Conservation (phyloP, 53 echinoderm and acorn worm species). For the Holothuria scabra region DNA sequence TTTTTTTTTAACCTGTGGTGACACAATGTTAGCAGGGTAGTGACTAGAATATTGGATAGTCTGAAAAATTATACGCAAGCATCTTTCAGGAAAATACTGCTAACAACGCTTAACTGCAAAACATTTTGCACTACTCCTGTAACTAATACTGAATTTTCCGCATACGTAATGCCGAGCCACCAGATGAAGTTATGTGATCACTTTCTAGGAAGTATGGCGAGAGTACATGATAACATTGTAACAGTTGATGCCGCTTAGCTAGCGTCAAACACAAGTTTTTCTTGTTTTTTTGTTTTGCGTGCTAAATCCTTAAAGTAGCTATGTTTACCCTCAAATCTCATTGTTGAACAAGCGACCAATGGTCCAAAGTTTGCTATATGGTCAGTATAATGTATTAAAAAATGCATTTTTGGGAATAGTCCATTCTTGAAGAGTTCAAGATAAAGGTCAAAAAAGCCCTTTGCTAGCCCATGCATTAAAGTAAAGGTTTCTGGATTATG, state of each 20-base stretch:
- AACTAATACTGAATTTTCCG: background rate
- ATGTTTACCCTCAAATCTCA: no score
- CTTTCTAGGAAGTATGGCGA: slow-evolving; percentile 2
- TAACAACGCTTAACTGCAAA: slow-evolving; percentile 11
- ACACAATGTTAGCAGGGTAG: slow-evolving; percentile 1
- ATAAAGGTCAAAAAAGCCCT: background rate
- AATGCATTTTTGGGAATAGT: slow-evolving; percentile 14
- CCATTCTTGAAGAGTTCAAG: slow-evolving; percentile 18
- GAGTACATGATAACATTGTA: background rate
- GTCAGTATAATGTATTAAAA: slow-evolving; percentile 7
- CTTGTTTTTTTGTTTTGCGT: no score
- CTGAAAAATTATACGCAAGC: background rate
- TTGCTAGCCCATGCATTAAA: background rate
- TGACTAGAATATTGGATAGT: background rate
- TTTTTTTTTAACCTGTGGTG: background rate
- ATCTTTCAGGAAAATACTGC: background rate
- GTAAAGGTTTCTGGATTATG: background rate
- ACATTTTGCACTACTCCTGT: background rate
- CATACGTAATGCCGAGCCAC: background rate
- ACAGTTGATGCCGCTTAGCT: background rate
- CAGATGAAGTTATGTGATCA: background rate
- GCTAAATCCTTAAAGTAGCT: no score
- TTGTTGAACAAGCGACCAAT: background rate
- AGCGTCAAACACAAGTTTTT: background rate
- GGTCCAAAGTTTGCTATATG: slow-evolving; percentile 20